Evolutionary conservation across 1,140 invertebrate genomes (phyloP).

Genomic region (Nephila pilipes): DNA sequence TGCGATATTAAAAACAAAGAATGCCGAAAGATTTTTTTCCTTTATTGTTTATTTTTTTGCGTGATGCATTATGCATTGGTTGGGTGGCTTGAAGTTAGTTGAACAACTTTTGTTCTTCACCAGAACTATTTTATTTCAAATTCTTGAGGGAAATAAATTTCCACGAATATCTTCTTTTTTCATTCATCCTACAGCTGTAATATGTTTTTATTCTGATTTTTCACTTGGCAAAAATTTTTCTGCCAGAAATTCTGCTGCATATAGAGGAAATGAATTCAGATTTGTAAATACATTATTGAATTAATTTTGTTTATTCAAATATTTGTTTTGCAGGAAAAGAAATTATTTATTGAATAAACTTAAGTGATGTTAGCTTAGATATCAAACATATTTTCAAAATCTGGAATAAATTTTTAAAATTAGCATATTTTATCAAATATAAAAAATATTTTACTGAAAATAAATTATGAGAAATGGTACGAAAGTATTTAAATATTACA

Average conservation of each 20-base stretch:
- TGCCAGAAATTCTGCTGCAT: neutral
- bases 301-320: neutral
- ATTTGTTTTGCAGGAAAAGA: neutral
- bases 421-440: no score
- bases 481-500: no score
- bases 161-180: neutral
- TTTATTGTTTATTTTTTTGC: neutral
- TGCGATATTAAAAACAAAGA: constrained; percentile 34
- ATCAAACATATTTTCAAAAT: no score
- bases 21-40: neutral
- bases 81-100: neutral
- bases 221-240: neutral
- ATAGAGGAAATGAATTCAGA: neutral
- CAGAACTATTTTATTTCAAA: constrained; percentile 17
- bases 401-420: no score
- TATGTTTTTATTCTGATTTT: constrained; percentile 1
- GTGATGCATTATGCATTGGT: constrained; percentile 6
- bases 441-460: no score
- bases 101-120: neutral
- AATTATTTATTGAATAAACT: no score
- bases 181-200: neutral
- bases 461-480: no score
- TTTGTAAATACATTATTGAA: neutral
- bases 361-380: no score
- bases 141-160: neutral